Evolutionary conservation across 2,113 vertebrate genomes (phyloP).

Genomic region (Lampris incognitus): DNA sequence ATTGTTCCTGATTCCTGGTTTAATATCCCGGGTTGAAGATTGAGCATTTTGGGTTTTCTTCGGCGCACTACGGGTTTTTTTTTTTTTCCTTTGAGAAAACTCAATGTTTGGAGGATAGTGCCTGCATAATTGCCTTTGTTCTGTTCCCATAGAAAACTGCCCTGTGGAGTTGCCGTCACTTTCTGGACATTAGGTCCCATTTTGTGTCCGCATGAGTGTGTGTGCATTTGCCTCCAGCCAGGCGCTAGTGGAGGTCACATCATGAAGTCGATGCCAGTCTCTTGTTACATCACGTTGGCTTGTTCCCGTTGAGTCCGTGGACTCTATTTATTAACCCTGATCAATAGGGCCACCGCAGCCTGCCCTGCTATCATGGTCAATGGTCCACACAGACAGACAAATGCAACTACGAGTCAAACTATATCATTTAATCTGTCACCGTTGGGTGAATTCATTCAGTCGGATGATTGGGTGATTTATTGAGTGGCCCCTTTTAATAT

Average conservation of each 20-base stretch:
- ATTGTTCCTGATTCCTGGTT: too few relatives aligned
- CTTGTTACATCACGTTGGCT: constrained; percentile 33
- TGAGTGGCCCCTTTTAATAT: too few relatives aligned
- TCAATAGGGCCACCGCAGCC: constrained; percentile 30
- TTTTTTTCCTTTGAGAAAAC: neutral
- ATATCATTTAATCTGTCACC: neutral
- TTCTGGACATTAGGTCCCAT: neutral
- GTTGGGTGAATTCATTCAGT: too few relatives aligned
- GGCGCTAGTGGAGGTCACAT: constrained; percentile 5
- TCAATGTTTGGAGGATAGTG: constrained; percentile 2
- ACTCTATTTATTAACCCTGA: constrained; percentile 30
- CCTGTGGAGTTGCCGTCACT: constrained; percentile 28
- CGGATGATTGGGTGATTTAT: too few relatives aligned
- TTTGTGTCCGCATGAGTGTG: constrained; percentile 7
- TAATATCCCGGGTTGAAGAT: neutral
- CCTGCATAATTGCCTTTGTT: constrained; percentile 38
- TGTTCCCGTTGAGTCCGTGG: constrained; percentile 29
- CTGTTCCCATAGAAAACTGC: constrained; percentile 13
- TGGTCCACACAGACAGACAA: neutral
- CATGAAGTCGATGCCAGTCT: constrained; percentile 32
- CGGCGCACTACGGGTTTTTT: neutral
- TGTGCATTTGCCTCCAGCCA: constrained; percentile 23
- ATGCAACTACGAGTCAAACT: neutral
- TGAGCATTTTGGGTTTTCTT: constrained; percentile 4
- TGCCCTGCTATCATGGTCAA: too few relatives aligned